Evolutionary conservation across 2,797 vertebrate genomes (phyloP).

Genomic region (Scomberomorus guttatus): DNA sequence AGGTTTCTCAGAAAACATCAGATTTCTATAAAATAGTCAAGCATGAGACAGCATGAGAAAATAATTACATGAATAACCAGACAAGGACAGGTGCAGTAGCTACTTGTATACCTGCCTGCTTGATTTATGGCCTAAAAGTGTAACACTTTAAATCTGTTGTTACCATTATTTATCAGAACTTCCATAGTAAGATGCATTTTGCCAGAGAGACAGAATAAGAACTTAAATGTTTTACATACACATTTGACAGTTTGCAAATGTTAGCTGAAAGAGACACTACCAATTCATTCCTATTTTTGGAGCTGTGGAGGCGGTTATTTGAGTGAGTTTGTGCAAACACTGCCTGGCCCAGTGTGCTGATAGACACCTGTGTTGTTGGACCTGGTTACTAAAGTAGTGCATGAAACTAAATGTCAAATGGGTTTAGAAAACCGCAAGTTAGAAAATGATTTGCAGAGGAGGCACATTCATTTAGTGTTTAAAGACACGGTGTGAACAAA

Average conservation of each 20-base stretch:
- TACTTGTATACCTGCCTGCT: not conserved
- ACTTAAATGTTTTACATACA: not conserved
- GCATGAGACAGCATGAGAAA: not conserved
- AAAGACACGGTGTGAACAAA: not conserved
- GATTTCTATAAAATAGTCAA: not conserved
- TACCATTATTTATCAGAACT: constrained; percentile 4
- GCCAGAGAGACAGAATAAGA: not conserved
- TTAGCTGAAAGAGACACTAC: not conserved
- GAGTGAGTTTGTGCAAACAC: constrained; percentile 45
- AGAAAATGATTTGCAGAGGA: too few relatives aligned
- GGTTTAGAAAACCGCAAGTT: too few relatives aligned
- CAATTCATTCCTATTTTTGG: constrained; percentile 16
- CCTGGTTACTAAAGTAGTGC: not conserved
- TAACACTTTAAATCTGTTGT: not conserved
- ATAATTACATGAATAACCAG: not conserved
- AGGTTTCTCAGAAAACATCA: not conserved
- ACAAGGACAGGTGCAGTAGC: not conserved
- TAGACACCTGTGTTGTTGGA: constrained; percentile 24
- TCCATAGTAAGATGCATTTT: not conserved
- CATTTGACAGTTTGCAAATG: not conserved
- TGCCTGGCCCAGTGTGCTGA: constrained; percentile 20
- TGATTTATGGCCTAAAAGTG: constrained; percentile 7
- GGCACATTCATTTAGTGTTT: not conserved
- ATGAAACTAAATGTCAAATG: not conserved
- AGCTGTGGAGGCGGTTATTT: constrained; percentile 25